phyloP scores from a whole-genome alignment of 2,888 invertebrate genomes.

The Elysia crispata region DNA sequence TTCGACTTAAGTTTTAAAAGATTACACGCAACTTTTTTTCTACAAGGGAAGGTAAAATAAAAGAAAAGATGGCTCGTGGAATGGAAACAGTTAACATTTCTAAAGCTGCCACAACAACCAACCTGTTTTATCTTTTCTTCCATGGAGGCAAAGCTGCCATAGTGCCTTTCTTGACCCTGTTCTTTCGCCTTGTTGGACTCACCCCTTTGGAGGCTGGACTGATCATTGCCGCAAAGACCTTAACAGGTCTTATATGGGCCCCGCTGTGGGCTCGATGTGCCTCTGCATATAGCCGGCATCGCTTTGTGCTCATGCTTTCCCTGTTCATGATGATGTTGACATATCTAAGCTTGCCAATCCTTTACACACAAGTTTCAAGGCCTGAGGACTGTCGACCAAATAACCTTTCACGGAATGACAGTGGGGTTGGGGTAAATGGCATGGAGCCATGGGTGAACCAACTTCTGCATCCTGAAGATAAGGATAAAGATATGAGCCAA shows the following conservation, averaged over 20 bases:
- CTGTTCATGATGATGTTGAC: constrained; percentile 69
- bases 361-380: constrained; percentile 53
- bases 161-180: constrained; percentile 72
- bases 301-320: constrained; percentile 68
- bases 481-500: no score
- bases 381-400: constrained; percentile 35
- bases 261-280: constrained; percentile 72
- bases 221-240: constrained; percentile 68
- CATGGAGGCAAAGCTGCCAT: constrained; percentile 70
- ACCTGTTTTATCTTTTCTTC: constrained; percentile 68
- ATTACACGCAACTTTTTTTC: no score
- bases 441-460: no score
- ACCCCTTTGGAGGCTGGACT: constrained; percentile 69
- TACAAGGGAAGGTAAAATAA: no score
- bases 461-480: no score
- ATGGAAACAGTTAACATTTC: constrained; percentile 64
- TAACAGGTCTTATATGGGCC: constrained; percentile 68
- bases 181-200: constrained; percentile 69
- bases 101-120: constrained; percentile 65
- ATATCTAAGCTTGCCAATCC: constrained; percentile 66
- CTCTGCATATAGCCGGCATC: constrained; percentile 65
- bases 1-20: no score
- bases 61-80: constrained; percentile 30
- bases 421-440: no score
- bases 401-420: no score